Evolutionary conservation across 2,113 vertebrate genomes (phyloP).

Genomic region (Campylorhamphus procurvoides): DNA sequence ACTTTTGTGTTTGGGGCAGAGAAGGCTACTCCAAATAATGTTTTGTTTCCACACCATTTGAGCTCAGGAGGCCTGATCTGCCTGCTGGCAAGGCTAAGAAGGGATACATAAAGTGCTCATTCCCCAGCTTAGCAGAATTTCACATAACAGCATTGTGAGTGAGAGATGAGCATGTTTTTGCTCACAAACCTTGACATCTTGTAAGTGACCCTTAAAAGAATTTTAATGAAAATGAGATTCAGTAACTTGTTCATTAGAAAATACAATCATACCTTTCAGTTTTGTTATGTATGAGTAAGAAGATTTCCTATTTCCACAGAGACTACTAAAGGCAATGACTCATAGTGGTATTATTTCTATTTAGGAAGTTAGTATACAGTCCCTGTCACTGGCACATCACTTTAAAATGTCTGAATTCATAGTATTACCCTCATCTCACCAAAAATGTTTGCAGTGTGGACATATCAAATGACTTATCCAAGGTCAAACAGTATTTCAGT

Average conservation of each 20-base stretch:
- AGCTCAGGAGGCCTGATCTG: background rate
- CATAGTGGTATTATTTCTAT: background rate
- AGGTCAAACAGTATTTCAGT: background rate
- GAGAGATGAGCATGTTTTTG: background rate
- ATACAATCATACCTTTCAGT: background rate
- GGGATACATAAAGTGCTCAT: background rate
- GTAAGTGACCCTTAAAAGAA: background rate
- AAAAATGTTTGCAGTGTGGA: background rate
- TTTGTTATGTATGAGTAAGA: background rate
- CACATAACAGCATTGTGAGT: background rate
- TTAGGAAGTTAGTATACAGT: background rate
- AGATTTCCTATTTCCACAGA: background rate
- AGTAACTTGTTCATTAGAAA: background rate
- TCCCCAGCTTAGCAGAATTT: background rate
- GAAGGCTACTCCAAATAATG: background rate
- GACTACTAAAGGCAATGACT: background rate
- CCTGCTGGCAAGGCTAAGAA: background rate
- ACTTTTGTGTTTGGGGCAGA: background rate
- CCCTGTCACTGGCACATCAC: background rate
- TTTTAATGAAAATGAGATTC: background rate
- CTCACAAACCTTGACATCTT: background rate
- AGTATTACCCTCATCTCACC: background rate
- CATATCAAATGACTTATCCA: background rate
- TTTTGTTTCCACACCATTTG: background rate
- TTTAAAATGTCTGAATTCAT: background rate